phyloP scores from a whole-genome alignment of 2,797 vertebrate genomes.

The Propithecus deckenii region DNA sequence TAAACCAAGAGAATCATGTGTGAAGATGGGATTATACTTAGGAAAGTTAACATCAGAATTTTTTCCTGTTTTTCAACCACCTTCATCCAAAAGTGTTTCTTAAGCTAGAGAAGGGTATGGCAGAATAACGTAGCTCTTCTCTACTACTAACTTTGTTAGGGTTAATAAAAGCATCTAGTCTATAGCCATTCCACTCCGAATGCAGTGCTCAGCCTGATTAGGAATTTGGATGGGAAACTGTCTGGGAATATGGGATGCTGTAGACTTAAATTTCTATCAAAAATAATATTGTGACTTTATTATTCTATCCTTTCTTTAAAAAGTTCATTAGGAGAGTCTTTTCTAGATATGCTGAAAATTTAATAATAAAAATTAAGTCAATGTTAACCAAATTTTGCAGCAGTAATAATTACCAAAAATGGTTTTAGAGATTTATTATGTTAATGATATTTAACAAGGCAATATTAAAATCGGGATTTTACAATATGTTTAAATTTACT shows the following conservation, averaged over 20 bases:
- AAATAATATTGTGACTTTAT: neutral
- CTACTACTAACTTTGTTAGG: neutral
- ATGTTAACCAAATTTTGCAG: neutral
- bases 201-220: neutral
- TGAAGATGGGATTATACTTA: neutral
- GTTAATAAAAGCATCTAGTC: neutral
- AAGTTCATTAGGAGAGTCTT: neutral
- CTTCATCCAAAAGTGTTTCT: neutral
- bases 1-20: neutral
- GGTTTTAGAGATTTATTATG: neutral
- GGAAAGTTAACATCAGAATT: neutral
- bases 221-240: neutral
- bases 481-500: neutral
- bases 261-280: neutral
- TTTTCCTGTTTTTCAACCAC: neutral
- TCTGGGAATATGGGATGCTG: neutral
- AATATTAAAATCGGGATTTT: neutral
- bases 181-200: neutral
- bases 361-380: neutral
- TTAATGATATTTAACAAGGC: neutral
- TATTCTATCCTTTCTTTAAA: neutral
- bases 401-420: neutral
- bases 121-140: neutral
- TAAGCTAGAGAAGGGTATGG: neutral
- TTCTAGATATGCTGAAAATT: neutral